A percentile compares a stretch with the other conserved stretches of the same genome.
Conservation (phyloP, 2,797 vertebrate species). For the Spizella passerina region DNA sequence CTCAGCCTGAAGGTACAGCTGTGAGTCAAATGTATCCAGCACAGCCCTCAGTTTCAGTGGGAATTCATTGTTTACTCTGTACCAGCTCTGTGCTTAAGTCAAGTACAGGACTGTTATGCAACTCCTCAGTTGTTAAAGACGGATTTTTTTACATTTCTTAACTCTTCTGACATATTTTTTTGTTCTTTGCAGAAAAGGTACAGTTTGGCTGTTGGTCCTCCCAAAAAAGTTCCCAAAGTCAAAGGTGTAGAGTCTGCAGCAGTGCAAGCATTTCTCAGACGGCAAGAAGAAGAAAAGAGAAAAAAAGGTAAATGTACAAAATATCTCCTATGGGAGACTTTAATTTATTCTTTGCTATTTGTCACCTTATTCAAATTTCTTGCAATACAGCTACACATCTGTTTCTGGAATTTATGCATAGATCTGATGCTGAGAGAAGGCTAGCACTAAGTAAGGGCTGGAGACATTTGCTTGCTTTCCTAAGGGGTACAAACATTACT, state of each 20-base stretch:
- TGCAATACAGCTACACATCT: background rate
- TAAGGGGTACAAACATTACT: background rate
- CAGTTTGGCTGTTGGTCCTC: constrained; percentile 92
- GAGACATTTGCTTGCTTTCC: background rate
- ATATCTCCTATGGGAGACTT: background rate
- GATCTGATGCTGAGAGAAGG: background rate
- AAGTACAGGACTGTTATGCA: background rate
- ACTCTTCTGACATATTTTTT: background rate
- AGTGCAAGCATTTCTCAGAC: constrained; percentile 90
- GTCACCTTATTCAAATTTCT: background rate
- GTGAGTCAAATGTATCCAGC: background rate
- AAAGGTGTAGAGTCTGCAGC: constrained; percentile 92
- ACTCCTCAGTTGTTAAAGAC: background rate
- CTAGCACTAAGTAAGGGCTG: background rate
- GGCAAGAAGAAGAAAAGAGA: constrained; percentile 78
- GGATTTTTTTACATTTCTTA: background rate
- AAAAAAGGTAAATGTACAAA: constrained; percentile 81
- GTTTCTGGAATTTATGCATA: background rate
- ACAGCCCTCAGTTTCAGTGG: background rate
- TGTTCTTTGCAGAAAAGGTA: constrained; percentile 87
- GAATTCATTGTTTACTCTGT: background rate
- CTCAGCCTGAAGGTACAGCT: background rate
- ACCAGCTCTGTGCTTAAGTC: background rate
- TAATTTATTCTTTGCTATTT: background rate
- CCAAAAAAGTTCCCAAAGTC: constrained; percentile 91